Conservation (phyloP, 35 echinoderm and acorn worm genomes). For the Patiria miniata region DNA sequence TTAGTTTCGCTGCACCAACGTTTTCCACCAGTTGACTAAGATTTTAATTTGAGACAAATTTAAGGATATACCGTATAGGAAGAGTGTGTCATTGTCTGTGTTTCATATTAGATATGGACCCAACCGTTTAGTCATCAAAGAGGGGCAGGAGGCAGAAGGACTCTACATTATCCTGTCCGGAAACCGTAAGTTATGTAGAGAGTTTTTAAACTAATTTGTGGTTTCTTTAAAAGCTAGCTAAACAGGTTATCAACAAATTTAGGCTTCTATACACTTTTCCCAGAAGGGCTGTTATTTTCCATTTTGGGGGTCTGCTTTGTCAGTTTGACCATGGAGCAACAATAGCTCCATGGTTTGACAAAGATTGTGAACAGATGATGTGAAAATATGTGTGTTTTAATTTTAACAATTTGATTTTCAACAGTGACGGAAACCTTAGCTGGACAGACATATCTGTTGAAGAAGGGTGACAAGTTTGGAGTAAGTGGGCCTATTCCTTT, state of each 20-base stretch:
- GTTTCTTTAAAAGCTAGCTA: not conserved
- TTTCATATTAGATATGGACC: conserved; percentile 57
- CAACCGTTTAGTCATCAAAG: conserved; percentile 88
- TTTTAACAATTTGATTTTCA: not conserved
- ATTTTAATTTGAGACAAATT: no score
- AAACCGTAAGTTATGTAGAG: conserved; percentile 63
- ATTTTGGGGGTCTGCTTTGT: not conserved
- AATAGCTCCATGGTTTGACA: no score
- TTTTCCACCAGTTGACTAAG: no score
- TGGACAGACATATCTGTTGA: conserved; percentile 87
- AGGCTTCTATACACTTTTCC: no score
- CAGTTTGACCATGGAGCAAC: not conserved
- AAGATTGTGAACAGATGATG: no score
- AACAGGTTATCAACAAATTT: no score
- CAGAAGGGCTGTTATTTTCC: no score
- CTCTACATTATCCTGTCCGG: conserved; percentile 91
- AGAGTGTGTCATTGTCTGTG: not conserved
- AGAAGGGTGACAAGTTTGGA: conserved; percentile 98
- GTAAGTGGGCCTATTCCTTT: conserved; percentile 65
- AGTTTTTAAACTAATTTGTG: no score
- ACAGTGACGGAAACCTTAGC: conserved; percentile 82
- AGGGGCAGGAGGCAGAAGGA: conserved; percentile 84
- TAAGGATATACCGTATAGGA: no score
- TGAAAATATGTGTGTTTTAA: no score
- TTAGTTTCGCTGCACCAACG: no score